A percentile compares a stretch with the other conserved stretches of the same genome.
phyloP scores from a whole-genome alignment of 2,797 vertebrate genomes.

The Pangasius sanitwongsei region DNA sequence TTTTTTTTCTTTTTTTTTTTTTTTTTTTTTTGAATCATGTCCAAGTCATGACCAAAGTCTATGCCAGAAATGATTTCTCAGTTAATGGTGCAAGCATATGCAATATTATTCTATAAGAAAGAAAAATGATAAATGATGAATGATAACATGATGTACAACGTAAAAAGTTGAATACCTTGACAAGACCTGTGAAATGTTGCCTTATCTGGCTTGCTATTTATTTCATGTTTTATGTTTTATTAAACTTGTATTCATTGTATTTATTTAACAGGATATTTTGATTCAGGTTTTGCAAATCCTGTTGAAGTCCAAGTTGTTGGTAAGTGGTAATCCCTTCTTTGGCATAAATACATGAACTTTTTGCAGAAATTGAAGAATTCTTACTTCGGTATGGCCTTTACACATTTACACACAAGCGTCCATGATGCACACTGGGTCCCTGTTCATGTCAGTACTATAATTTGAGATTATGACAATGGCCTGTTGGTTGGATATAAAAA shows the following conservation, averaged over 20 bases:
- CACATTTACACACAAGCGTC: background rate
- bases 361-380: background rate
- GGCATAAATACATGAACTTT: background rate
- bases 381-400: too few species aligned
- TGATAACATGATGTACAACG: too few species aligned
- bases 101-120: background rate
- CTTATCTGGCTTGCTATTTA: background rate
- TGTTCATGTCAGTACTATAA: background rate
- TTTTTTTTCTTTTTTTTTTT: too few species aligned
- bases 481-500: background rate
- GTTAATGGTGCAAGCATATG: background rate
- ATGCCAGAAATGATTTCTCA: background rate
- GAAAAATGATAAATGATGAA: background rate
- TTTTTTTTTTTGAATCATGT: too few species aligned
- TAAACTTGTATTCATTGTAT: background rate
- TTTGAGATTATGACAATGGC: background rate
- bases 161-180: background rate
- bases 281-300: slow-evolving; percentile 97
- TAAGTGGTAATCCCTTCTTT: slow-evolving; percentile 70
- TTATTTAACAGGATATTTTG: slow-evolving; percentile 88
- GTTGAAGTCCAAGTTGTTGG: slow-evolving; percentile 95
- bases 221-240: background rate
- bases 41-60: background rate
- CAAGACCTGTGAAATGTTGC: background rate
- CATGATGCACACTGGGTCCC: background rate